Evolutionary conservation across 1,140 invertebrate species (phyloP), one percentile per base, ranked within the genome.

Genomic region (Macrosteles quadrilineatus): DNA sequence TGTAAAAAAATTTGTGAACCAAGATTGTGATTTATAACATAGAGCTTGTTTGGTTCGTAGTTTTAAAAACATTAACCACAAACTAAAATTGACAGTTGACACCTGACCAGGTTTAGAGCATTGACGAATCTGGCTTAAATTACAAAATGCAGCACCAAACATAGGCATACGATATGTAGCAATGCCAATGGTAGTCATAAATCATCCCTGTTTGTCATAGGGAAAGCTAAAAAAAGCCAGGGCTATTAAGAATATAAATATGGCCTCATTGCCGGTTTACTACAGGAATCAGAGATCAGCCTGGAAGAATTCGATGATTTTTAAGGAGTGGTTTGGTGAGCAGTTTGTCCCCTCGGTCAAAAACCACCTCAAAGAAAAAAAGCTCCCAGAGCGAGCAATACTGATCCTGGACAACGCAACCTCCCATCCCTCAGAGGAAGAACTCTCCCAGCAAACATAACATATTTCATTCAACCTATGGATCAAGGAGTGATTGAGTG

Each of bases 391-490:
- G 3, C 70, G 72, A 67, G 75, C 73, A 23, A 31, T 74, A 29
- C 53, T 77, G 1, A 36, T 76, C 21, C 63, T 76, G 4, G 75
- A 77, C 32, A 77, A 76, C 70, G 53, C 67, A 17, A 43, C 59
- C 1, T 14, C 29, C 23, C 64, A 76, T 73, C 69, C 67, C 78
- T 82, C 19, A 68, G 66, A 80, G 1, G 74, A 76, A 19, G 83
- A 59, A 25, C 80, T 75, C 71, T 83, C 27, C 81, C 82, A 40
- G 73, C 80, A 30, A 84, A 84, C 72, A 79, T 78, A 11, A 83
- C 81, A 30, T 73, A 77, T 21, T 73, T 80, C 57, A 68, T 84
- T 14, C 82, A 85, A 72, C 79, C 81, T n/a, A 80, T 83, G 77
- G 80, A 83, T 75, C 79, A 81, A 75, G 55, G 29, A 29, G 14